phyloP scores from a whole-genome alignment of 35 echinoderm and acorn worm genomes.

The Apostichopus californicus region DNA sequence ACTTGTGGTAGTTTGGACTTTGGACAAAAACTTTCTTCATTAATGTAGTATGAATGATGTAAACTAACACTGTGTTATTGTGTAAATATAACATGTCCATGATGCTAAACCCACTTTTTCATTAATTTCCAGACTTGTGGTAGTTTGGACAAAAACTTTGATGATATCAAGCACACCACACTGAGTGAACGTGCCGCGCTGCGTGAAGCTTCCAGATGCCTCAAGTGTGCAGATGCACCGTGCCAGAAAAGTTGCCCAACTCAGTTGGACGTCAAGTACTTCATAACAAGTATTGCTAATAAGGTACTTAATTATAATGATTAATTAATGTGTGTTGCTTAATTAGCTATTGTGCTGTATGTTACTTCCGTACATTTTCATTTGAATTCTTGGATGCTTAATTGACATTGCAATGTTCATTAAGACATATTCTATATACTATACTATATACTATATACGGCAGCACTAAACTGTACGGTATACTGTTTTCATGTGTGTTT shows the following conservation, averaged over 20 bases:
- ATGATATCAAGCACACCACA: slow-evolving; percentile 98
- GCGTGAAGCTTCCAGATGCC: slow-evolving; percentile 77
- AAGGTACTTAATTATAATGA: slow-evolving; percentile 58
- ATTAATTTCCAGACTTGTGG: slow-evolving; percentile 73
- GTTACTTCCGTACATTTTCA: too few relatives aligned
- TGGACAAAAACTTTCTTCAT: slow-evolving; percentile 77
- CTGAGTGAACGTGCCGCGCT: slow-evolving; percentile 80
- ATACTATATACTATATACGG: too few relatives aligned
- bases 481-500: too few relatives aligned
- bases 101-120: neutral
- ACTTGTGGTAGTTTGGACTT: slow-evolving; percentile 75
- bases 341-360: too few relatives aligned
- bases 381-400: too few relatives aligned
- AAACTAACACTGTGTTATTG: too few relatives aligned
- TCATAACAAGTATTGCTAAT: slow-evolving; percentile 97
- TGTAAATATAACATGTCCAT: too few relatives aligned
- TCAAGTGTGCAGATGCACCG: slow-evolving; percentile 96
- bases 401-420: too few relatives aligned
- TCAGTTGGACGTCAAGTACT: slow-evolving; percentile 92
- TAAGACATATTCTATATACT: too few relatives aligned
- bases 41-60: too few relatives aligned
- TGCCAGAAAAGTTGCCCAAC: slow-evolving; percentile 99
- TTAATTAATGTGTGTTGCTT: too few relatives aligned
- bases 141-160: slow-evolving; percentile 88
- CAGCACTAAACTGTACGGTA: too few relatives aligned